phyloP scores from a whole-genome alignment of 1,140 invertebrate species.

The Brachystomella parvula region DNA sequence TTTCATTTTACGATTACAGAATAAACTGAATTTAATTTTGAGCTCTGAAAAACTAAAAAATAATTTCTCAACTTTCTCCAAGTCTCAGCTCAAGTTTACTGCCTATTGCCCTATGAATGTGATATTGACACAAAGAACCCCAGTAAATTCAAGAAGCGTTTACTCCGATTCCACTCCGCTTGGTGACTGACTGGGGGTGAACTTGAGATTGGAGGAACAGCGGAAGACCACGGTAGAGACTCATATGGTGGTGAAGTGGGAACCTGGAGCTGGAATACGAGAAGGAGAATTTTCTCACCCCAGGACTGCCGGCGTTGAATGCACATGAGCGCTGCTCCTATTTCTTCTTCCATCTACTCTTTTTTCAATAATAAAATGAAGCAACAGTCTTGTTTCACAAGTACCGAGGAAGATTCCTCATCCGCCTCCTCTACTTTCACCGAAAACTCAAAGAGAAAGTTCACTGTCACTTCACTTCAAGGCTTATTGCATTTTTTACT shows the following conservation, averaged over 20 bases:
- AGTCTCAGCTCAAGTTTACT: neutral
- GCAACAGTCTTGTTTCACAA: neutral
- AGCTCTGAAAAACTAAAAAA: neutral
- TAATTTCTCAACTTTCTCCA: neutral
- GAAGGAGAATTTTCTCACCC: neutral
- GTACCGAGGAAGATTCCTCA: too few relatives aligned
- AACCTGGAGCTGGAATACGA: neutral
- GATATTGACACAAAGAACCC: neutral
- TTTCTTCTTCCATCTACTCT: neutral
- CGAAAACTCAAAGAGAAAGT: neutral
- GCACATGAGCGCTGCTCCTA: neutral
- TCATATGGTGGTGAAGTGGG: too few relatives aligned
- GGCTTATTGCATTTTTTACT: neutral
- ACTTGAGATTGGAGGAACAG: too few relatives aligned
- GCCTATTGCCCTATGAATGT: neutral
- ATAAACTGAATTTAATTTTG: neutral
- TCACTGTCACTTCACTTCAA: neutral
- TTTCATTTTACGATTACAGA: neutral
- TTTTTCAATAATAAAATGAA: neutral
- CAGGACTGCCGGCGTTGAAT: neutral
- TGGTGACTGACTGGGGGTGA: too few relatives aligned
- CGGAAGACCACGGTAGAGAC: too few relatives aligned
- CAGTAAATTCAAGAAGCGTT: too few relatives aligned
- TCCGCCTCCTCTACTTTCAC: too few relatives aligned
- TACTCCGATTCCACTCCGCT: too few relatives aligned